phyloP scores from a whole-genome alignment of 2,797 vertebrate species.

The Podarcis lilfordi region DNA sequence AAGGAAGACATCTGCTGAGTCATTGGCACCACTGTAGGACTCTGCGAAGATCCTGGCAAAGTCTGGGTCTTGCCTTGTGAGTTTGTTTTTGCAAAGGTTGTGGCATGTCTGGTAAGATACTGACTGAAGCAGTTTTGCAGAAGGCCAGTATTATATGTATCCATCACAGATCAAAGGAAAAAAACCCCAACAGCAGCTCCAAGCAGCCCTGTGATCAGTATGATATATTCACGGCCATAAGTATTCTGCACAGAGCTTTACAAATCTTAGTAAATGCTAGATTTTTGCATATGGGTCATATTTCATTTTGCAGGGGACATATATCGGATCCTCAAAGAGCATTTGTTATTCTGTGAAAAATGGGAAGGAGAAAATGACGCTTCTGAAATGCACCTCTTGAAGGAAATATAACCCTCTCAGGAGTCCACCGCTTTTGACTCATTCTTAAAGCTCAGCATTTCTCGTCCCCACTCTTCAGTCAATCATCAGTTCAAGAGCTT shows the following conservation, averaged over 20 bases:
- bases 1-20: conserved; percentile 72
- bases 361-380: conserved; percentile 5
- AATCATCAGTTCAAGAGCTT: neutral
- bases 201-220: neutral
- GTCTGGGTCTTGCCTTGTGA: neutral
- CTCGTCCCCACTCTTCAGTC: conserved; percentile 1
- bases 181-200: neutral
- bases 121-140: neutral
- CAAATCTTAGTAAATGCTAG: neutral
- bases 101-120: conserved; percentile 27
- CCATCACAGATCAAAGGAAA: neutral
- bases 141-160: neutral
- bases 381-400: conserved; percentile 13
- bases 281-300: conserved; percentile 18
- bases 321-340: conserved; percentile 19
- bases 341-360: conserved; percentile 29
- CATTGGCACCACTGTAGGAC: conserved; percentile 46
- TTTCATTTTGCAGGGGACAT: conserved; percentile 19
- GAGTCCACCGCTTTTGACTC: neutral
- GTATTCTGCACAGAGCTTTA: conserved; percentile 17
- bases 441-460: conserved; percentile 11
- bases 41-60: neutral
- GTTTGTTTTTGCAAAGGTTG: neutral
- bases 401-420: conserved; percentile 10
- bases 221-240: conserved; percentile 21